Percentiles rank a stretch among this genome's conserved stretches.
These are phyloP conservation scores for Hyla sarda DNA, from an alignment of 2,113 vertebrate genomes.

Conservation along the genomic window DNA sequence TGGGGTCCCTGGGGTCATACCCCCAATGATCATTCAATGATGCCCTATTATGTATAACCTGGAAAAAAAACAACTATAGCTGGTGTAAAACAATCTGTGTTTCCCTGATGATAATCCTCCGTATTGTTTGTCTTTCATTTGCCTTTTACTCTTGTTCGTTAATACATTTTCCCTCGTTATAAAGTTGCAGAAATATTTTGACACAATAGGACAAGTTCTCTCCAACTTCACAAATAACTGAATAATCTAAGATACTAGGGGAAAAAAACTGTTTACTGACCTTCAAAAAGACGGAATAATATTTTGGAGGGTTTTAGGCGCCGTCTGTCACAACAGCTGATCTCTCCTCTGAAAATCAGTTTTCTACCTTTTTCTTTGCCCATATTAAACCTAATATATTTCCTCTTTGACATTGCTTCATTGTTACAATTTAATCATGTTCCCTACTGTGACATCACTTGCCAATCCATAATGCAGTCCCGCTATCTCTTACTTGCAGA, in stretches of 20 bases:
- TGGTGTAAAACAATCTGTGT: no score
- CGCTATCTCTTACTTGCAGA: slow-evolving; percentile 38
- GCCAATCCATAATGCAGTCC: slow-evolving; percentile 26
- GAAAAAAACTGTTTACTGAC: slow-evolving; percentile 35
- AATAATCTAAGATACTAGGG: slow-evolving; percentile 7
- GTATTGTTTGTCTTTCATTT: not conserved
- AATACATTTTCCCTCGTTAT: not conserved
- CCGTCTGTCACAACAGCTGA: slow-evolving; percentile 55
- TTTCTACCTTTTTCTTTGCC: slow-evolving; percentile 48
- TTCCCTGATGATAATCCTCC: not conserved
- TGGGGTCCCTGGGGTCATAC: no score
- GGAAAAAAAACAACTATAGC: no score
- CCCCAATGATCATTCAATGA: no score
- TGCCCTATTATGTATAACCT: no score
- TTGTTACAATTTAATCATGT: slow-evolving; percentile 53
- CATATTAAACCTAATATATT: slow-evolving; percentile 51
- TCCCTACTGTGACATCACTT: slow-evolving; percentile 46
- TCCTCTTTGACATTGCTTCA: slow-evolving; percentile 20
- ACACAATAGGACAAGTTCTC: not conserved
- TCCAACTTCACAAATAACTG: slow-evolving; percentile 8
- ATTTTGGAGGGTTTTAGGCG: slow-evolving; percentile 48
- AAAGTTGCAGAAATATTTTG: not conserved
- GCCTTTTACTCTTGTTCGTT: not conserved
- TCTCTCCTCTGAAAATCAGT: slow-evolving; percentile 38
- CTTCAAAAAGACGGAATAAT: slow-evolving; percentile 23